Base-by-base conservation (phyloP, 1,140 invertebrate genomes). In the Sarcophaga bullata region DNA sequence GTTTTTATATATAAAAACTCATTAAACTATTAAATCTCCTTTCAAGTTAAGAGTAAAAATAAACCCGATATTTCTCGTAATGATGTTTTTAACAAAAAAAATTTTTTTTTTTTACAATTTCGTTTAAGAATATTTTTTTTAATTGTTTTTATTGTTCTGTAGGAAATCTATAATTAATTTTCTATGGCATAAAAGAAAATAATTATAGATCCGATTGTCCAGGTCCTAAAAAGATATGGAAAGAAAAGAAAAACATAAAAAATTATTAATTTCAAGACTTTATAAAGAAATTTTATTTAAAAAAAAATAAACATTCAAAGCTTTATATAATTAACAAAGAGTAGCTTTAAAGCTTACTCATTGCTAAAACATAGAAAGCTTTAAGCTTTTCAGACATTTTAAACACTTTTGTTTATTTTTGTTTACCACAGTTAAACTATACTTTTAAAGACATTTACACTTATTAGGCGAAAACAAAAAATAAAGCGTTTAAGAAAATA, bases 161-260 rank as follows among this genome's bases (percentile, higher is more conserved):
- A 17, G 84, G 73, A 83, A 86, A 84, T 84, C 88, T 90, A 90
- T 87, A 90, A 90, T 89, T 86, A 84, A 89, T 90, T 37, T 90
- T 90, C 88, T 90, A 89, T 89, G 85, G 86, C 80, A 85, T 78
- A 52, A 80, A 73, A 82, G 84, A 87, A 90, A 90, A 90, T 90
- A 90, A 88, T 89, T 90, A 90, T 89, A 90, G 87, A 88, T 90
- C 88, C 85, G 88, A 90, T 86, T 90, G 88, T 86, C 88, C 88
- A 87, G 88, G 88, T 85, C 88, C 88, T 90, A 87, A 83, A 90
- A 89, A 25, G 68, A 87, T 86, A 86, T 68, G 58, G 25, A 83
- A n/a, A 54, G 19, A 47, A 75, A 73, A 84, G 62, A 37, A 62
- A 54, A 80, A 72, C 49, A 47, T 8, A 62, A 37, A 49, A 47